Conservation (phyloP, 2,888 invertebrate genomes). For the Hipparchia sbordonii region DNA sequence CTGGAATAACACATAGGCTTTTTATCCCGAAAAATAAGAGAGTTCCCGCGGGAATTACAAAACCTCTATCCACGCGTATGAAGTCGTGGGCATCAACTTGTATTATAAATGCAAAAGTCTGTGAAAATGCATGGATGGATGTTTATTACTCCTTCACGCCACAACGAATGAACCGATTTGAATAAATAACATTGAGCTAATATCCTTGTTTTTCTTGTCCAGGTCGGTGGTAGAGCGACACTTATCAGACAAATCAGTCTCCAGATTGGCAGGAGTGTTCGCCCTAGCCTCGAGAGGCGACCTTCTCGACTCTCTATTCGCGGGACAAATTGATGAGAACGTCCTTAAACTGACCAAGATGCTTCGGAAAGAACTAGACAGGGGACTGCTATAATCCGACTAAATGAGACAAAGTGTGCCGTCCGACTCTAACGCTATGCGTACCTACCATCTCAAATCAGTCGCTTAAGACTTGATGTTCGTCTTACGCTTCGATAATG, state of each 20-base stretch:
- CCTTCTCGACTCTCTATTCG: slow-evolving; percentile 71
- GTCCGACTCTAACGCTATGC: slow-evolving; percentile 60
- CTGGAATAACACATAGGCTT: too few species aligned
- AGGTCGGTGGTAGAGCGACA: slow-evolving; percentile 89
- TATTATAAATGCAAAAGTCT: too few species aligned
- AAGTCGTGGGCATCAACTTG: too few species aligned
- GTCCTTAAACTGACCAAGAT: slow-evolving; percentile 72
- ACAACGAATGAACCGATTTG: neutral
- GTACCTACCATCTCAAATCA: slow-evolving; percentile 24
- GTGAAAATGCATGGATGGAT: too few species aligned
- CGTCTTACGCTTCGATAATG: slow-evolving; percentile 25
- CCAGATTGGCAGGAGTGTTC: slow-evolving; percentile 91
- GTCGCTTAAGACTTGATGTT: slow-evolving; percentile 23
- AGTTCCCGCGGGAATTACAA: too few species aligned
- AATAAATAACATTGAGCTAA: neutral
- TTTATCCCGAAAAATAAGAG: too few species aligned
- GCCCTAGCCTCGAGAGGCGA: slow-evolving; percentile 69
- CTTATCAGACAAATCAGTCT: slow-evolving; percentile 92
- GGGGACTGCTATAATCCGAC: slow-evolving; percentile 71
- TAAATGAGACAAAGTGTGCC: slow-evolving; percentile 53
- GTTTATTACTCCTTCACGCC: too few species aligned
- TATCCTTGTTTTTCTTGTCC: slow-evolving; percentile 42
- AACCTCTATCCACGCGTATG: too few species aligned
- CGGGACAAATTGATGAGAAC: slow-evolving; percentile 72
- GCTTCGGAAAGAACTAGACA: slow-evolving; percentile 75